phyloP scores from a whole-genome alignment of 2,888 invertebrate genomes.

The Ommatoiulus sabulosus region DNA sequence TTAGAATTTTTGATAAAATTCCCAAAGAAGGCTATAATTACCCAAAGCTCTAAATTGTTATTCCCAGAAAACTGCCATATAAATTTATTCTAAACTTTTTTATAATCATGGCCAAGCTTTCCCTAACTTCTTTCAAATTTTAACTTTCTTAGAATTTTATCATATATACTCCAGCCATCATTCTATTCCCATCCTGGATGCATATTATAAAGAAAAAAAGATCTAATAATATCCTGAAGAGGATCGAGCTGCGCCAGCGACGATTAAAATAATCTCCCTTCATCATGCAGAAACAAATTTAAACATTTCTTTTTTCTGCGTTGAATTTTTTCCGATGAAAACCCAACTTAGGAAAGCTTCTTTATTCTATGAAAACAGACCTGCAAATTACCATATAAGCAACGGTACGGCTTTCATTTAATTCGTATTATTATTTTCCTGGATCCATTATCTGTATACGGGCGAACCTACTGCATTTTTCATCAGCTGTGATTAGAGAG shows the following conservation, averaged over 20 bases:
- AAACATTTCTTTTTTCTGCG: not conserved
- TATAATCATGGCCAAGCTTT: not conserved
- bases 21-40: too few species aligned
- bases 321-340: not conserved
- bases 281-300: not conserved
- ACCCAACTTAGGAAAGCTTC: not conserved
- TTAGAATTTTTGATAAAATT: too few species aligned
- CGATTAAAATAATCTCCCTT: not conserved
- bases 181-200: not conserved
- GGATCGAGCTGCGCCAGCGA: not conserved
- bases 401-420: not conserved
- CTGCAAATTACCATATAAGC: not conserved
- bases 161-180: not conserved
- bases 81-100: not conserved
- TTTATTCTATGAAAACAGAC: not conserved
- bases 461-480: not conserved
- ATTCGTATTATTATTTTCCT: not conserved
- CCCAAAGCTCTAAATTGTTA: too few species aligned
- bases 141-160: not conserved
- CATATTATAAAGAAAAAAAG: not conserved
- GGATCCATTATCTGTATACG: not conserved
- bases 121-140: not conserved
- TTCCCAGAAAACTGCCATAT: too few species aligned
- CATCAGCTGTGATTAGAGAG: not conserved
- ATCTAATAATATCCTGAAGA: not conserved